These are phyloP conservation scores for Cyphomyrmex costatus DNA, from an alignment of 1,140 invertebrate genomes.

Conservation along the genomic window DNA sequence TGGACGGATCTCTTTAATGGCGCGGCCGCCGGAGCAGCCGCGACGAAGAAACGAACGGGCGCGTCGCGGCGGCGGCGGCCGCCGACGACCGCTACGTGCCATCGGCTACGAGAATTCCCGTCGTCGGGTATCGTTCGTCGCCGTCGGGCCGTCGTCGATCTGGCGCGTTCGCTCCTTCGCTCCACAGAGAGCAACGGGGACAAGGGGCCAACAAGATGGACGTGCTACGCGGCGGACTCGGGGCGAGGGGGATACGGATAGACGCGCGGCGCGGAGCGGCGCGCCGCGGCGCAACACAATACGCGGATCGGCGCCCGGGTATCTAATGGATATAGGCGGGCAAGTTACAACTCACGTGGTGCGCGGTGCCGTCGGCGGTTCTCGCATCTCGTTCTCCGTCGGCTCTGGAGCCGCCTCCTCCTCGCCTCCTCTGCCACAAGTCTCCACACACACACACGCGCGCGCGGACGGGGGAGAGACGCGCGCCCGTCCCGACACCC, in stretches of 20 bases:
- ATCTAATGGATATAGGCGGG: conserved; percentile 5
- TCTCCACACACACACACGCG: conserved; percentile 3
- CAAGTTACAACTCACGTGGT: conserved; percentile 83
- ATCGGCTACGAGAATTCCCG: neutral
- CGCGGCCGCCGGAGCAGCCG: conserved; percentile 4
- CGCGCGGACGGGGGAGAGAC: conserved; percentile 69
- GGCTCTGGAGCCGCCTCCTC: conserved; percentile 72
- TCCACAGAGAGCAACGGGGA: conserved; percentile 78
- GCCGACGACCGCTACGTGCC: conserved; percentile 10
- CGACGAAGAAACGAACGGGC: neutral
- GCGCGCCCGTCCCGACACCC: conserved; percentile 79
- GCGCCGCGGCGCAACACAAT: too few species aligned
- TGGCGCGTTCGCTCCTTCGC: conserved; percentile 1
- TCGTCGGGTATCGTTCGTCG: conserved; percentile 64
- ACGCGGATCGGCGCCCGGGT: neutral
- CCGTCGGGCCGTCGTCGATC: neutral
- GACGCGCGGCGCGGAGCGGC: conserved; percentile 31
- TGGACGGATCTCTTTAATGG: neutral
- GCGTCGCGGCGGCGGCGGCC: conserved; percentile 33
- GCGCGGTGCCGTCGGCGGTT: conserved; percentile 79
- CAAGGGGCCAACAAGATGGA: conserved; percentile 85
- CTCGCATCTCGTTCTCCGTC: conserved; percentile 77
- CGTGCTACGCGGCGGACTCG: conserved; percentile 73
- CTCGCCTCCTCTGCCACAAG: conserved; percentile 40
- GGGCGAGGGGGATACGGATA: conserved; percentile 58